Base-by-base conservation (phyloP, 2,113 vertebrate genomes). In the Paracanthobrama guichenoti region DNA sequence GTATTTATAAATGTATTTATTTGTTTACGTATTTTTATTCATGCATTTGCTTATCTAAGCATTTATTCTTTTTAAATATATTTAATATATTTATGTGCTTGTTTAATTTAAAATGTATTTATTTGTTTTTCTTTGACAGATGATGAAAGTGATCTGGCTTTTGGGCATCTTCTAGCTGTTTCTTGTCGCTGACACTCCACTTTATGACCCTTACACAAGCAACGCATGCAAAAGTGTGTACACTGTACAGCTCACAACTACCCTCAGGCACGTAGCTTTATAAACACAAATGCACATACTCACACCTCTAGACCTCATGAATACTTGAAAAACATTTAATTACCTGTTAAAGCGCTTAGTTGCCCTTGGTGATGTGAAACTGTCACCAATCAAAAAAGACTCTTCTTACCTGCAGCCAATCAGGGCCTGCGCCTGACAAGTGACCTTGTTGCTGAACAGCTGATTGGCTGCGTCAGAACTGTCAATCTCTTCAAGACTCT, bases 251-350 rank as follows among this genome's bases (percentile, higher is more conserved):
- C 62, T 66, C 62, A 66, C 26, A 64, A 50, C 48, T 31, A 16
- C 62, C 28, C 28, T 66, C 6, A 3, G 1, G 3, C 28, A 31
- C 2, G 3, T 31, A 66, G 6, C 2, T 8, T 31, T 66, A 69
- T 39, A 71, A 44, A 28, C 84, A 81, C 31, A 46, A 31, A 81
- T 11, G 8, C 66, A 69, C 35, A 69, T 71, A 42, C 39, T 22
- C 8, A 9, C 35, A 35, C 72, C 64, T 73, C 18, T 13, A 48
- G 20, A 28, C 9, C 94, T 95, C 93, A 95, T 96, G 96, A 96
- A 96, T 96, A 95, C 94, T 93, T 96, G 93, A 94, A 96, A 94
- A 94, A 95, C 93, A 97, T 97, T 96, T 96, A 96, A 97, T 97
- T 96, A 96, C 94, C 94, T 95, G 94, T 93, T 92, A 90, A 92